phyloP scores from a whole-genome alignment of 2,113 vertebrate species.

The Dunckerocampus dactyliophorus region DNA sequence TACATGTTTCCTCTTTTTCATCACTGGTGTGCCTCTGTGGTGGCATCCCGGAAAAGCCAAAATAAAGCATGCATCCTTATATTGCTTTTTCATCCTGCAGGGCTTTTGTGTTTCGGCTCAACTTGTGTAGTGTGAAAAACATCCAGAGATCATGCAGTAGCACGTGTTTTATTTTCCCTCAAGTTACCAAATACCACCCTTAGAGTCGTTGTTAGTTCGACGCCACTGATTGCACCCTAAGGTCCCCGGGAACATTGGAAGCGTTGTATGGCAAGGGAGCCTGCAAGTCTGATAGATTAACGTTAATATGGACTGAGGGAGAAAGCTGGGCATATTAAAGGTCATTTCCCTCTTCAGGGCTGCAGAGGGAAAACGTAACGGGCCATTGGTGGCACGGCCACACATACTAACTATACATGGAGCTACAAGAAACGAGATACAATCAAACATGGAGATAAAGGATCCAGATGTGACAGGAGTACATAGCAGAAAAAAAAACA shows the following conservation, averaged over 20 bases:
- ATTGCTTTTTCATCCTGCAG: neutral
- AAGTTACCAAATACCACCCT: constrained; percentile 24
- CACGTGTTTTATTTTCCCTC: constrained; percentile 4
- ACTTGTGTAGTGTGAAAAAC: constrained; percentile 17
- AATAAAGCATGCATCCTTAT: no score
- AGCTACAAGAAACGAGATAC: constrained; percentile 3
- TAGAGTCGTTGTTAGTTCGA: constrained; percentile 30
- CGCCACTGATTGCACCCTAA: constrained; percentile 61
- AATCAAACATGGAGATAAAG: constrained; percentile 9
- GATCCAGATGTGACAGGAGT: constrained; percentile 1
- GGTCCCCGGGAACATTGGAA: constrained; percentile 58
- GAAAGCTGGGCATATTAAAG: constrained; percentile 55
- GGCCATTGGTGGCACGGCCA: constrained; percentile 64
- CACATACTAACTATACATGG: constrained; percentile 47
- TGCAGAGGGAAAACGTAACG: constrained; percentile 55
- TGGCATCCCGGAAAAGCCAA: no score
- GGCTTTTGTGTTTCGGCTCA: constrained; percentile 5
- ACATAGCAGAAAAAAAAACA: constrained; percentile 3
- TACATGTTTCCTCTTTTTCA: no score
- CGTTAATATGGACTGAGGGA: constrained; percentile 69
- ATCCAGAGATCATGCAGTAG: neutral
- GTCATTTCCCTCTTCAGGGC: constrained; percentile 56
- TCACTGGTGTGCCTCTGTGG: no score
- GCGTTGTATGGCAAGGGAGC: constrained; percentile 56
- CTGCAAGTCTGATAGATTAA: constrained; percentile 67